Percentiles rank a stretch among this genome's conserved stretches.
Evolutionary conservation across 2,888 invertebrate genomes (phyloP).

Genomic region (Tridacna gigas): DNA sequence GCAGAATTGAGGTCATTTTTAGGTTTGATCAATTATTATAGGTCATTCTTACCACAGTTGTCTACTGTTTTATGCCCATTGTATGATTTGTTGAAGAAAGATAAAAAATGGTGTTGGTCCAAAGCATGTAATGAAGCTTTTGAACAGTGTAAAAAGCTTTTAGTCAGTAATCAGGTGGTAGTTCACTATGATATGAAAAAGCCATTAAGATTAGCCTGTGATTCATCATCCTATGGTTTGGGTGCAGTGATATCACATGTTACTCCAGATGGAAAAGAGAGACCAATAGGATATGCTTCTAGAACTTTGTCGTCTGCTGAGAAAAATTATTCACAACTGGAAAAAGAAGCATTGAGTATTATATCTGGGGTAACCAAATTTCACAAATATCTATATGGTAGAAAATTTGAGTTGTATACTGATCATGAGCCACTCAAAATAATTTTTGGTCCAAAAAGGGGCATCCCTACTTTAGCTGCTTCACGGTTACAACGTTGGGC

Average conservation of each 20-base stretch:
- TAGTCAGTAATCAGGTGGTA: constrained; percentile 30
- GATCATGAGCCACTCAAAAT: constrained; percentile 65
- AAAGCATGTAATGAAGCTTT: constrained; percentile 22
- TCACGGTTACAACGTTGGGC: constrained; percentile 77
- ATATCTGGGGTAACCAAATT: constrained; percentile 82
- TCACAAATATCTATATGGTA: constrained; percentile 83
- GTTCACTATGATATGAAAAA: constrained; percentile 57
- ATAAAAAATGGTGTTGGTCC: neutral
- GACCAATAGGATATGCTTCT: constrained; percentile 83
- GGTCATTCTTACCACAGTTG: neutral
- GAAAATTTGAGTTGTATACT: constrained; percentile 84
- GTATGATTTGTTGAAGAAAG: constrained; percentile 9
- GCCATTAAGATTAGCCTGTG: constrained; percentile 57
- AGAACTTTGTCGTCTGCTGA: constrained; percentile 52
- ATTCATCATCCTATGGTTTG: constrained; percentile 67
- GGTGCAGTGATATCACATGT: constrained; percentile 72
- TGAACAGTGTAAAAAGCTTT: constrained; percentile 22
- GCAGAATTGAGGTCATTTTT: constrained; percentile 50
- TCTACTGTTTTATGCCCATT: constrained; percentile 33
- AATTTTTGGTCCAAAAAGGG: constrained; percentile 81
- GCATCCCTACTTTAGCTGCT: constrained; percentile 74
- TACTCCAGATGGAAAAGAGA: constrained; percentile 80
- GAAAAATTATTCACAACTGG: constrained; percentile 80
- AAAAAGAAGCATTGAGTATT: constrained; percentile 81
- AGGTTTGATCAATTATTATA: neutral